A percentile compares a stretch with the other conserved stretches of the same genome.
These are phyloP conservation scores for Heliangelus exortis DNA, from an alignment of 2,797 vertebrate species.

Conservation along the genomic window DNA sequence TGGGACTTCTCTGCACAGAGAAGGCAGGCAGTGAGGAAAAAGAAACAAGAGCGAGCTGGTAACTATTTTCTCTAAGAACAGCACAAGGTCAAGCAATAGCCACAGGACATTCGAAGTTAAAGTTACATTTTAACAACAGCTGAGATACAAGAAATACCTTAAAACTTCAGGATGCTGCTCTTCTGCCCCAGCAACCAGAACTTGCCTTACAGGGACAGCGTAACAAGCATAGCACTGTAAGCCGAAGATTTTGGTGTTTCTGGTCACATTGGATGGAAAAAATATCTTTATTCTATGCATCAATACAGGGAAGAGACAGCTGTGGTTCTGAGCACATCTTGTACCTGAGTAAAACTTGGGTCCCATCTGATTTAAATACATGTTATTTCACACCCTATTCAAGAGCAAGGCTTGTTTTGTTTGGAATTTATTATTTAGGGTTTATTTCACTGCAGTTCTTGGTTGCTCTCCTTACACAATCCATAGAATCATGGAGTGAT, in stretches of 20 bases:
- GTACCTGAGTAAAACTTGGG: not conserved
- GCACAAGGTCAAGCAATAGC: not conserved
- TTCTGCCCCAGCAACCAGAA: not conserved
- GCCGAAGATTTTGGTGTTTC: not conserved
- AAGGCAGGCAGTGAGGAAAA: not conserved
- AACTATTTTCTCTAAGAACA: not conserved
- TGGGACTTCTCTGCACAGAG: not conserved
- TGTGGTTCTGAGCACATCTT: not conserved
- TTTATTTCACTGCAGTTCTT: too few species aligned
- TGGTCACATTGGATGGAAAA: not conserved
- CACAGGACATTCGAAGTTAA: not conserved
- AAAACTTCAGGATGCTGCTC: not conserved
- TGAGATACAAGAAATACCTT: not conserved
- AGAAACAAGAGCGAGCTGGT: not conserved
- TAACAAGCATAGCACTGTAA: not conserved
- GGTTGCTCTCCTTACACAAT: too few species aligned
- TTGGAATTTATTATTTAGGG: too few species aligned
- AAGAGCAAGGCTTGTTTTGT: not conserved
- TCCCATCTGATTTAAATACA: not conserved
- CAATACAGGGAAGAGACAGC: not conserved
- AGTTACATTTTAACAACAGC: not conserved
- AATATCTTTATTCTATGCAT: rapidly evolving
- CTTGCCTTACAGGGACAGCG: too few species aligned
- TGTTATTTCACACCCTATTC: not conserved
- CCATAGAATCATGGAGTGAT: too few species aligned